phyloP scores from a whole-genome alignment of 2,113 vertebrate species.

The Sceloporus tristichus region DNA sequence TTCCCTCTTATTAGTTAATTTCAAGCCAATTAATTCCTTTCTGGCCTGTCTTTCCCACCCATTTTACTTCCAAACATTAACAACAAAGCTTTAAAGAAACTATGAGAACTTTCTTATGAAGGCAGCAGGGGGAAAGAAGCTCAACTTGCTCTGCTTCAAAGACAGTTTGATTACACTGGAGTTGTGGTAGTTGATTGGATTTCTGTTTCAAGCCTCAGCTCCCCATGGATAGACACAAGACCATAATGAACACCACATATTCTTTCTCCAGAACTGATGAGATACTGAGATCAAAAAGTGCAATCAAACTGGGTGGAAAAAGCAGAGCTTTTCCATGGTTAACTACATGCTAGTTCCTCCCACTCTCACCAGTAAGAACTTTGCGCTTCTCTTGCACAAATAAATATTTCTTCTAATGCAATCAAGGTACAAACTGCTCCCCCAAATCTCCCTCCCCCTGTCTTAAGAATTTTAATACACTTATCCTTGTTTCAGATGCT shows the following conservation, averaged over 20 bases:
- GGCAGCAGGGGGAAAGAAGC: slow-evolving; percentile 36
- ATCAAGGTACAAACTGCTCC: slow-evolving; percentile 14
- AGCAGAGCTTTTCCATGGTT: slow-evolving; percentile 25
- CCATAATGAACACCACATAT: slow-evolving; percentile 57
- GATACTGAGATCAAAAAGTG: slow-evolving; percentile 41
- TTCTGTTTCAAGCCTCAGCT: slow-evolving; percentile 59
- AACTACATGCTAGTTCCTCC: slow-evolving; percentile 9
- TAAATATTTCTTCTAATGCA: background rate
- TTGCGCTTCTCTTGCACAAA: slow-evolving; percentile 20
- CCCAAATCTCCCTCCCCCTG: background rate
- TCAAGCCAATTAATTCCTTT: slow-evolving; percentile 15
- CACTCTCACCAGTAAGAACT: slow-evolving; percentile 35
- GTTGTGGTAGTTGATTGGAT: slow-evolving; percentile 57
- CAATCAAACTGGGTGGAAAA: slow-evolving; percentile 43
- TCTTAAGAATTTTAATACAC: background rate
- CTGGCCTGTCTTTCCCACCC: slow-evolving; percentile 1
- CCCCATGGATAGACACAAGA: slow-evolving; percentile 59
- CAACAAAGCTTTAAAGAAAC: slow-evolving; percentile 23
- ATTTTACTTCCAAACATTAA: fast-evolving
- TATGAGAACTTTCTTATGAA: background rate
- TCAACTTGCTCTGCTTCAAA: slow-evolving; percentile 44
- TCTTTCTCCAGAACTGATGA: slow-evolving; percentile 57
- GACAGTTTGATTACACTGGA: slow-evolving; percentile 44
- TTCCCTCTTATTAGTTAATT: background rate
- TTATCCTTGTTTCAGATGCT: background rate